phyloP scores from a whole-genome alignment of 2,797 vertebrate genomes.

The Tachyglossus aculeatus region DNA sequence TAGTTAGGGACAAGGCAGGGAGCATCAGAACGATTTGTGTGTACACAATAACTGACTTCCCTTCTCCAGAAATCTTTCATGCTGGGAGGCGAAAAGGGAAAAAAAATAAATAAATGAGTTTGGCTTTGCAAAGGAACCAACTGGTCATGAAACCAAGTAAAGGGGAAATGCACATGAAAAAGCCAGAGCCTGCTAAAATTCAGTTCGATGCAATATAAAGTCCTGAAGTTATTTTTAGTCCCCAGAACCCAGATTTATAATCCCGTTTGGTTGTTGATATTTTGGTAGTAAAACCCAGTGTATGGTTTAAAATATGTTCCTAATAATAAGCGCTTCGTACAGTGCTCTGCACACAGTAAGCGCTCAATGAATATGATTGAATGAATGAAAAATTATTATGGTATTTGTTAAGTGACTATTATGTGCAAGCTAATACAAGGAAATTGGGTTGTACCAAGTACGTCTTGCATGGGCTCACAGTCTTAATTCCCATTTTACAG shows the following conservation, averaged over 20 bases:
- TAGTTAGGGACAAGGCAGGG: background rate
- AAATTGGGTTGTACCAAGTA: too few species aligned
- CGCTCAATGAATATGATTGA: too few species aligned
- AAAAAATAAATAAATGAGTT: slow-evolving; percentile 16
- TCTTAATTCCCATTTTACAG: too few species aligned
- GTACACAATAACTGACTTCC: background rate
- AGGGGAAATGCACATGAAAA: slow-evolving; percentile 51
- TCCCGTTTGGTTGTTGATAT: slow-evolving; percentile 35
- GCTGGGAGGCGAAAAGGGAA: background rate
- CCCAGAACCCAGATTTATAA: slow-evolving; percentile 50
- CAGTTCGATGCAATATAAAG: slow-evolving; percentile 20
- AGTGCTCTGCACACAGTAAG: too few species aligned
- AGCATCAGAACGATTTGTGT: background rate
- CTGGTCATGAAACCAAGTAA: slow-evolving; percentile 52
- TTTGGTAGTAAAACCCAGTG: slow-evolving; percentile 27
- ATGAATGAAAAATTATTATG: too few species aligned
- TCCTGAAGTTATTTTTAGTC: slow-evolving; percentile 1
- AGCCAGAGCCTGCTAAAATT: slow-evolving; percentile 26
- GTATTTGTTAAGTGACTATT: too few species aligned
- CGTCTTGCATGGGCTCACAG: too few species aligned
- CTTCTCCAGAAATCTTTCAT: background rate
- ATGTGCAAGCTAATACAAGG: too few species aligned
- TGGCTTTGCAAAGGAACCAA: slow-evolving; percentile 41
- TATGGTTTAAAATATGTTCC: slow-evolving; percentile 35
- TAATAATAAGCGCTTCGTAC: too few species aligned